A percentile compares a stretch with the other conserved stretches of the same genome.
Evolutionary conservation across 2,888 invertebrate species (phyloP).

Genomic region (Hirtodrosophila alboralis): DNA sequence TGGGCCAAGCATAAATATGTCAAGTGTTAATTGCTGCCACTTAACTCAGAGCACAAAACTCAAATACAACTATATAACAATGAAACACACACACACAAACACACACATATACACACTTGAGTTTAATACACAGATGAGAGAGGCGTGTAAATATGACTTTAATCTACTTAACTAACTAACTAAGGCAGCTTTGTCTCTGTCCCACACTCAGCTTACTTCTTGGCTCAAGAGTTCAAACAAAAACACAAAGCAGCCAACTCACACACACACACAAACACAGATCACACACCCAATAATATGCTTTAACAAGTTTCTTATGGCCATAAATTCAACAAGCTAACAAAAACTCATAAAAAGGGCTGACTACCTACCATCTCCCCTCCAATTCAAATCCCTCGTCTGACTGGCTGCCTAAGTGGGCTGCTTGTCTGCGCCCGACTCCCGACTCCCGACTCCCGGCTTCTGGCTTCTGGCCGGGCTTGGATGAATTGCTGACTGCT

Average conservation of each 20-base stretch:
- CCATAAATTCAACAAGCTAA: constrained; percentile 78
- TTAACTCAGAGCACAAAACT: constrained; percentile 71
- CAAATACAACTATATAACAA: constrained; percentile 51
- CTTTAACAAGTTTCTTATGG: constrained; percentile 79
- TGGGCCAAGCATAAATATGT: constrained; percentile 75
- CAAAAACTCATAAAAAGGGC: constrained; percentile 78
- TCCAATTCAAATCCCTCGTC: neutral
- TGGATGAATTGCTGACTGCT: constrained; percentile 26
- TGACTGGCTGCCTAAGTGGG: neutral
- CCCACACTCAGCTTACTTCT: constrained; percentile 12
- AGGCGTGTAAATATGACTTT: constrained; percentile 71
- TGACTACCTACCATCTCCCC: constrained; percentile 18
- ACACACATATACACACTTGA: neutral
- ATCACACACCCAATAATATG: constrained; percentile 78
- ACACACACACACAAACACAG: constrained; percentile 22
- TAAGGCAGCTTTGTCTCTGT: constrained; percentile 44
- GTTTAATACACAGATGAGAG: constrained; percentile 25
- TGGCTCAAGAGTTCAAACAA: constrained; percentile 49
- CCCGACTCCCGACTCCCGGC: too few species aligned
- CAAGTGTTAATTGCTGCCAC: constrained; percentile 80
- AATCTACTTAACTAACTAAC: constrained; percentile 73
- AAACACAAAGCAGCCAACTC: constrained; percentile 35
- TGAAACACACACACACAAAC: constrained; percentile 22
- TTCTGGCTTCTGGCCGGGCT: neutral
- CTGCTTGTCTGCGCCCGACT: too few species aligned